Conservation (phyloP, 2,888 invertebrate species). For the Villa cingulata region DNA sequence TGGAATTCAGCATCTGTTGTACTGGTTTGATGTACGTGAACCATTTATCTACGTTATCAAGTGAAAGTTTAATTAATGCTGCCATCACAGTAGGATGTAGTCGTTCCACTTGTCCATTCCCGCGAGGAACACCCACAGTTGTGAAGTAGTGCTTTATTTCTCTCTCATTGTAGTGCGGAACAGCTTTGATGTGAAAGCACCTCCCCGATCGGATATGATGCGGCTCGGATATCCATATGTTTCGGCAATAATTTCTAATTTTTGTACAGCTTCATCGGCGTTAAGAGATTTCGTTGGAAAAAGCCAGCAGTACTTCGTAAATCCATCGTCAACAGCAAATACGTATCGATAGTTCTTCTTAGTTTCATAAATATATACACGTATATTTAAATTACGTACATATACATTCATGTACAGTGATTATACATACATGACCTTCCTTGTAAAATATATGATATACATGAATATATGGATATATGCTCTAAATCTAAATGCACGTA, state of each 20-base stretch:
- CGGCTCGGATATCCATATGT: constrained; percentile 3
- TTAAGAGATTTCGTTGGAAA: constrained; percentile 3
- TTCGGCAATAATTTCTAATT: background rate
- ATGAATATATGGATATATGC: too few species aligned
- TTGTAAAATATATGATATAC: too few species aligned
- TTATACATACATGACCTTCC: too few species aligned
- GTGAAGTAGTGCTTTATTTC: background rate
- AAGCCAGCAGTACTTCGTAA: constrained; percentile 18
- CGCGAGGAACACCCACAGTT: constrained; percentile 7
- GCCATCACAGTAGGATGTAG: constrained; percentile 10
- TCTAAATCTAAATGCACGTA: too few species aligned
- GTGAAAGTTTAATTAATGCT: constrained; percentile 9
- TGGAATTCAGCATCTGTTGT: constrained; percentile 17
- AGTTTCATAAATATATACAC: too few species aligned
- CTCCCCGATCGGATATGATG: constrained; percentile 2
- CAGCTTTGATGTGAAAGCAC: constrained; percentile 1
- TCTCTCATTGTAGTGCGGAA: background rate
- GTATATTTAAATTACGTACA: too few species aligned
- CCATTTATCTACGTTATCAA: constrained; percentile 19
- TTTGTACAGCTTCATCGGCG: constrained; percentile 2
- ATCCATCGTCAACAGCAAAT: constrained; percentile 21
- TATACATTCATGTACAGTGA: too few species aligned
- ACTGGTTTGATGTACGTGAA: constrained; percentile 16
- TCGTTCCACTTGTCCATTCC: constrained; percentile 14
- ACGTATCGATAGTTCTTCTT: too few species aligned